phyloP scores from a whole-genome alignment of 1,140 invertebrate genomes.

The Venustaconcha ellipsiformis region DNA sequence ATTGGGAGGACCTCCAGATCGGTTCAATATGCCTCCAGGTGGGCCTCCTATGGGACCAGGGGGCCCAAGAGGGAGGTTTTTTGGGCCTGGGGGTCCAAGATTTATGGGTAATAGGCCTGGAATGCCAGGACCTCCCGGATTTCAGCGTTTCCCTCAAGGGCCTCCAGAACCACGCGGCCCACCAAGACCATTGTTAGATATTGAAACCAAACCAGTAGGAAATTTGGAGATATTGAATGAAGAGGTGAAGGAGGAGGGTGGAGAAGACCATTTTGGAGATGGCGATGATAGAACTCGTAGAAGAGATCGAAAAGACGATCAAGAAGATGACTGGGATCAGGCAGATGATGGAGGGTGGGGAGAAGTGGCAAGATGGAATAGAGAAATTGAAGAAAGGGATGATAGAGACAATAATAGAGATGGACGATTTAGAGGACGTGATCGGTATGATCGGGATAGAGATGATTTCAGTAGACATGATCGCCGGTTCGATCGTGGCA shows the following conservation, averaged over 20 bases:
- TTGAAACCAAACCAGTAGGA: slow-evolving; percentile 24
- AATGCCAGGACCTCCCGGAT: slow-evolving; percentile 10
- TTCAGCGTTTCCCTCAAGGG: slow-evolving; percentile 11
- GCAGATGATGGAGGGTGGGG: slow-evolving; percentile 12
- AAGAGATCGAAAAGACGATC: slow-evolving; percentile 18
- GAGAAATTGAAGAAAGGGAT: slow-evolving; percentile 5
- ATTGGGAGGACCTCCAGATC: slow-evolving; percentile 11
- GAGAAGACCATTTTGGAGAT: slow-evolving; percentile 25
- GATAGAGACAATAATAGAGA: neutral
- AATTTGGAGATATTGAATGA: slow-evolving; percentile 16
- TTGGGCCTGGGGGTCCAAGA: slow-evolving; percentile 24
- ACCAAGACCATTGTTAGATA: slow-evolving; percentile 11
- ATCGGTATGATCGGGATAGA: slow-evolving; percentile 8
- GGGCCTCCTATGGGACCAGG: slow-evolving; percentile 12
- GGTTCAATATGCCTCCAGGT: slow-evolving; percentile 14
- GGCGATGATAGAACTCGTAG: neutral
- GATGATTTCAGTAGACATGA: neutral
- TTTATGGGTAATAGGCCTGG: slow-evolving; percentile 31
- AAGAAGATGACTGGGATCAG: slow-evolving; percentile 25
- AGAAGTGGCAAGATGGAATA: neutral
- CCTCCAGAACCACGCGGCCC: slow-evolving; percentile 21
- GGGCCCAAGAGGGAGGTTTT: slow-evolving; percentile 17
- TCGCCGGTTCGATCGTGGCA: slow-evolving; percentile 5
- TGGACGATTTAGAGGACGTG: too few relatives aligned
- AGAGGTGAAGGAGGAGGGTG: slow-evolving; percentile 32